Evolutionary conservation across 2,888 invertebrate genomes (phyloP), one percentile per base, ranked within the genome.

Genomic region (Drosophila emarginata): DNA sequence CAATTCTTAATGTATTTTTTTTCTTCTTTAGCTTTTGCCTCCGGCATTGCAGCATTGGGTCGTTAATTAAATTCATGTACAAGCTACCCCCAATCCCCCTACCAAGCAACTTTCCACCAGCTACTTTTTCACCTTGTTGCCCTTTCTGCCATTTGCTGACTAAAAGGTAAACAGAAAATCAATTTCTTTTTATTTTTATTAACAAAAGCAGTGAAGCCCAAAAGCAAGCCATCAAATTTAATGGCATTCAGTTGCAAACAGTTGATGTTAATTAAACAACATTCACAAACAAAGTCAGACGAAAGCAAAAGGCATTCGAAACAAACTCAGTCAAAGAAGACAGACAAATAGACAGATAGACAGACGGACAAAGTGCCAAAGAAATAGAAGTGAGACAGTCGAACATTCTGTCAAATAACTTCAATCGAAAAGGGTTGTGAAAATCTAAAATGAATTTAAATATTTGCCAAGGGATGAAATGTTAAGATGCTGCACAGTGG

Each of bases 141-240:
- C 2, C 32, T 11, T 9, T 26, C 7, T 52, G 26, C 52, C 65
- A 62, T 69, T 78, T 53, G 67, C 65, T 72, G 78, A 72, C 76
- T 72, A 80, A 78, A 65, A 84, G 71, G 77, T 74, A 79, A 76
- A 70, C 68, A 67, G 66, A 72, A 80, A 81, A 87, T 84, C 87
- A 80, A 87, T 81, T 81, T 67, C 14, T 36, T 50, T 58, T 61
- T 54, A 37, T 54, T 67, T 61, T 60, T 57, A 56, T 60, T 64
- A 60, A 72, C 66, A 63, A 70, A 62, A 61, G 56, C 63, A 53
- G 21, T 36, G 28, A 72, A 32, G 18, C 37, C 57, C 63, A 18
- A 65, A 72, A 39, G 57, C 36, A 32, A 28, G 64, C 58, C 73
- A 72, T 64, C 58, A 59, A 59, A 54, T 36, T 72, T 64, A 64